Base-by-base conservation (phyloP, 2,797 vertebrate genomes). In the Phrynocephalus forsythii region DNA sequence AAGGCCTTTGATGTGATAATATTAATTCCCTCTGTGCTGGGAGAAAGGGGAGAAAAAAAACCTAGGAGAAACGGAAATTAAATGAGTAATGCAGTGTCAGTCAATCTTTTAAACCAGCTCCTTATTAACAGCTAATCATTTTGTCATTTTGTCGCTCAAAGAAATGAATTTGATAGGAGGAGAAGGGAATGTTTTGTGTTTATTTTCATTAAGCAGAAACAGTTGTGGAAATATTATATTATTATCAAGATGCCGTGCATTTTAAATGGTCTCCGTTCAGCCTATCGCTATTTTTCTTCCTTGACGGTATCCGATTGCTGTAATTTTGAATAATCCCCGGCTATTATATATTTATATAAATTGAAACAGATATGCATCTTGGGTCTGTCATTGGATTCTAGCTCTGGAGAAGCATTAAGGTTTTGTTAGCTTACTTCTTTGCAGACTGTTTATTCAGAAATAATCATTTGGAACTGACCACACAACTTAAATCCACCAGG, bases 91-190 rank as follows among this genome's bases (percentile, higher is more conserved):
- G 98, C 96, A 93, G 94, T 97, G 98, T 98, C 98, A 98, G 97
- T 98, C 98, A 98, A 97, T 98, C 97, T 97, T 97, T 97, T 95
- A 97, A 97, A 97, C 96, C 96, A 95, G 94, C 95, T 94, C 96
- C 97, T 98, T 98, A 99, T 99, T 99, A 99, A 97, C 97, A 97
- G 97, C 97, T 98, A 98, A 98, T 98, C 97, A 98, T 97, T 98
- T 97, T 98, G 97, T 97, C 96, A 97, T 97, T 98, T 97, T 98
- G 97, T 97, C 95, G 91, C 96, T 97, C 96, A 95, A 94, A 95
- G 96, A 96, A 97, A 97, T 97, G 96, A 96, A 97, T 97, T 97
- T 97, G 96, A 97, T 97, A 97, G 96, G 92, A 95, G 92, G 86
- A 93, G 93, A 95, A 90, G 83, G 93, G 94, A 94, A 95, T 94